A percentile compares a stretch with the other conserved stretches of the same genome.
Evolutionary conservation across 2,797 vertebrate genomes (phyloP).

Genomic region (Brotula barbata): DNA sequence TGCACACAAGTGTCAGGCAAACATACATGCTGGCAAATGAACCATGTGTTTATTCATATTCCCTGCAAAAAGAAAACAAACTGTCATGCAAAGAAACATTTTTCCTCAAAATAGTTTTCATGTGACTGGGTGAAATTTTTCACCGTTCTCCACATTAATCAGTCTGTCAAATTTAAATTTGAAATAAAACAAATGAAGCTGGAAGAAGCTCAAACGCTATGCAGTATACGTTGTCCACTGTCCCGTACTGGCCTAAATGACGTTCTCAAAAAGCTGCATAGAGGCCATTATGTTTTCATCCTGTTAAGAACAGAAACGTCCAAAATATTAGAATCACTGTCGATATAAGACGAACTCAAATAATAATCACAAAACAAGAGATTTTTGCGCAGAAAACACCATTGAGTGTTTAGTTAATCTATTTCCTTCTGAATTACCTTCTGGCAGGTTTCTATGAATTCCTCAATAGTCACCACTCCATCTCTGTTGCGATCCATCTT

Average conservation of each 20-base stretch:
- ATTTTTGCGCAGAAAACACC: too few species aligned
- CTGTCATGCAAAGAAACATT: conserved; percentile 52
- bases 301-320: conserved; percentile 67
- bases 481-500: conserved; percentile 97
- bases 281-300: conserved; percentile 95
- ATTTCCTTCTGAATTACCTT: conserved; percentile 78
- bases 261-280: conserved; percentile 95
- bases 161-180: too few species aligned
- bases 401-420: too few species aligned
- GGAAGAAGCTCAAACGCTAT: conserved; percentile 10
- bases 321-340: conserved; percentile 2
- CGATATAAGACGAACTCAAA: neutral
- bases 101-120: conserved; percentile 1
- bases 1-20: conserved; percentile 43
- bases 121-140: conserved; percentile 28
- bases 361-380: too few species aligned
- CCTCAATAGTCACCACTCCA: conserved; percentile 95
- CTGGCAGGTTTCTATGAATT: conserved; percentile 95
- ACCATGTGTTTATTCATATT: neutral
- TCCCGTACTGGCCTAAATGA: conserved; percentile 78
- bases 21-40: conserved; percentile 40
- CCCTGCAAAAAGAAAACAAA: conserved; percentile 26
- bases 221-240: neutral
- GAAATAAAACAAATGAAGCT: conserved; percentile 8
- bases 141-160: conserved; percentile 34